Base-by-base conservation (phyloP, 2,113 vertebrate genomes). In the Rissa tridactyla region DNA sequence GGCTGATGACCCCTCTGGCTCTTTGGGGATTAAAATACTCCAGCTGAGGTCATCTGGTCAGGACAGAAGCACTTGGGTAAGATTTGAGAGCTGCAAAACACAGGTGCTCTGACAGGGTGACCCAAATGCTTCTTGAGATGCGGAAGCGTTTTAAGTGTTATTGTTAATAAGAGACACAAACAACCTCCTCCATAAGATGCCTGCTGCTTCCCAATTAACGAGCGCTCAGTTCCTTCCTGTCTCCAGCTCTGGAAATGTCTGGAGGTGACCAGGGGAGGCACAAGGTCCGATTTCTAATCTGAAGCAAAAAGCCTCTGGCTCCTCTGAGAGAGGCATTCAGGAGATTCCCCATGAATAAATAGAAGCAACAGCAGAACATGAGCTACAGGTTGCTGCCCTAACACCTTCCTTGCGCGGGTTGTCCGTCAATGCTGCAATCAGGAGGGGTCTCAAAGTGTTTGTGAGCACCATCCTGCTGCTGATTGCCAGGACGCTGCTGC, bases 221-320 rank as follows among this genome's bases (percentile, higher is more conserved):
- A 91, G 84, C 70, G 61, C 46, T 9, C 79, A 8, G 58, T 93
- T 96, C 96, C 96, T 95, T 95, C 91, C 93, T 92, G 84, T 15
- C 88, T 62, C 84, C 92, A 65, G 52, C 84, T 18, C 15, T 91
- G 90, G 61, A 87, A 91, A 72, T 0, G 52, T 30, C 89, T 85
- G 84, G 38, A 46, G 82, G 75, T 79, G 82, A 70, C 36, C 36
- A 13, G 25, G 62, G 54, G 4, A 90, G 57, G 18, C 69, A 87
- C 42, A 60, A 89, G 62, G 52, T 60, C 91, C 34, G 8, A 2
- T 57, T 47, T 25, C 44, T 64, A 14, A 52, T 16, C 61, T 8
- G 38, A 47, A 91, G 86, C 83, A 83, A 81, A 29, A 49, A 51
- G 29, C 19, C n/a, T 88, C 26, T 55, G 49, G 49, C 57, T 89